These are phyloP conservation scores for Hippopotamyrus pictus DNA, from an alignment of 2,797 vertebrate genomes.

Conservation along the genomic window DNA sequence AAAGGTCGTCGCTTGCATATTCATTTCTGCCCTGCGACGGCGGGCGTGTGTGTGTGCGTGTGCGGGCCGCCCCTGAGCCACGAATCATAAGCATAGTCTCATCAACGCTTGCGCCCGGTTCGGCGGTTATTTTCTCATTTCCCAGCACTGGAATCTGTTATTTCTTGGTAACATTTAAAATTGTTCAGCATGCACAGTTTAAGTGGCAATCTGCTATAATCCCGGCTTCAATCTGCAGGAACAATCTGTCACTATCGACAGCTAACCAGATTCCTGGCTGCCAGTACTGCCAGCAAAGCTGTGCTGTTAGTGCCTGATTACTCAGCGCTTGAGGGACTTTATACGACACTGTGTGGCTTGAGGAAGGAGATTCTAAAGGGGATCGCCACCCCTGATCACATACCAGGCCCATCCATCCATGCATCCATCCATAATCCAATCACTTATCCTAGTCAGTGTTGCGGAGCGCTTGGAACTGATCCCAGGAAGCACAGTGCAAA, in stretches of 20 bases:
- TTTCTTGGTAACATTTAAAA: not conserved
- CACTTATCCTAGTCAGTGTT: not conserved
- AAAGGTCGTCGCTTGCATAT: not conserved
- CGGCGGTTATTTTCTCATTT: not conserved
- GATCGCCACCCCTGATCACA: not conserved
- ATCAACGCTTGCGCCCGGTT: not conserved
- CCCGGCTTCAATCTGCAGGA: not conserved
- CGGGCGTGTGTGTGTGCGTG: not conserved
- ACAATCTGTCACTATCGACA: not conserved
- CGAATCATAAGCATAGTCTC: not conserved
- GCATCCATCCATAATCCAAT: not conserved
- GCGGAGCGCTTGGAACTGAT: not conserved
- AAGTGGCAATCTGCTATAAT: slow-evolving; percentile 10
- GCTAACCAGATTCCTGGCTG: not conserved
- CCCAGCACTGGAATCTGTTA: not conserved
- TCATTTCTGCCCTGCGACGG: not conserved
- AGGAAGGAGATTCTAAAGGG: not conserved
- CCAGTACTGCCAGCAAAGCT: not conserved
- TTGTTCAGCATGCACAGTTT: not conserved
- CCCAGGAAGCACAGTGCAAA: not conserved
- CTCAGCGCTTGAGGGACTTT: not conserved
- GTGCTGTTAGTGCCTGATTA: not conserved
- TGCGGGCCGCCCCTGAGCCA: not conserved
- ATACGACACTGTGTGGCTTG: not conserved
- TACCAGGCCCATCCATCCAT: not conserved